phyloP scores from a whole-genome alignment of 2,888 invertebrate species.

The Mimas tiliae region DNA sequence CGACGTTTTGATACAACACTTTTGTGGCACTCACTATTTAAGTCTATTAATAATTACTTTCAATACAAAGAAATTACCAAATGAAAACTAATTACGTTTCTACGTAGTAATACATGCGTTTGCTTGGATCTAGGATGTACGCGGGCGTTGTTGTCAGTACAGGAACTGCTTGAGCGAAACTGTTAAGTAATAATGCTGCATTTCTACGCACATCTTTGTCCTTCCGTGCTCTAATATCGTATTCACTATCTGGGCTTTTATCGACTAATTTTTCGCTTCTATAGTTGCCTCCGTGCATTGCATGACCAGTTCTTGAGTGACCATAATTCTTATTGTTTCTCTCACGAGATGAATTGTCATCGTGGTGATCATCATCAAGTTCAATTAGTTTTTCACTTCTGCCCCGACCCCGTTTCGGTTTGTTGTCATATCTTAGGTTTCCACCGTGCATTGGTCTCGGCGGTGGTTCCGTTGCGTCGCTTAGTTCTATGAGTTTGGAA shows the following conservation, averaged over 20 bases:
- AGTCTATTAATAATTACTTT: conserved; percentile 1
- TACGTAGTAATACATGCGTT: conserved; percentile 80
- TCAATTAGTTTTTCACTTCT: conserved; percentile 65
- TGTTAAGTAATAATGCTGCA: conserved; percentile 67
- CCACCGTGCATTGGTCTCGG: conserved; percentile 57
- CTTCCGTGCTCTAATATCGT: conserved; percentile 40
- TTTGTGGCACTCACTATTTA: conserved; percentile 15
- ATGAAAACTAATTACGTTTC: conserved; percentile 48
- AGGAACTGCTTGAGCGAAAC: conserved; percentile 70
- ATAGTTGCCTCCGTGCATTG: conserved; percentile 78
- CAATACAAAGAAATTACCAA: neutral
- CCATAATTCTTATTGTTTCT: conserved; percentile 51
- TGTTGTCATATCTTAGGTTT: conserved; percentile 52
- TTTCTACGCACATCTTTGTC: conserved; percentile 50
- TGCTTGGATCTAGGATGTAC: conserved; percentile 79
- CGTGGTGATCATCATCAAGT: conserved; percentile 53
- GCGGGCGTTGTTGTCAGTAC: conserved; percentile 68
- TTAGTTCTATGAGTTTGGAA: conserved; percentile 57
- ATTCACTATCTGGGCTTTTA: conserved; percentile 37
- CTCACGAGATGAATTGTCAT: conserved; percentile 47
- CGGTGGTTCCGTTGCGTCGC: conserved; percentile 40
- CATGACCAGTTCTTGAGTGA: conserved; percentile 46
- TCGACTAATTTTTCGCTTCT: conserved; percentile 63
- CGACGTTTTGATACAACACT: conserved; percentile 17
- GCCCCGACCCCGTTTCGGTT: conserved; percentile 39